phyloP scores from a whole-genome alignment of 2,797 vertebrate genomes.

The Spheniscus humboldti region DNA sequence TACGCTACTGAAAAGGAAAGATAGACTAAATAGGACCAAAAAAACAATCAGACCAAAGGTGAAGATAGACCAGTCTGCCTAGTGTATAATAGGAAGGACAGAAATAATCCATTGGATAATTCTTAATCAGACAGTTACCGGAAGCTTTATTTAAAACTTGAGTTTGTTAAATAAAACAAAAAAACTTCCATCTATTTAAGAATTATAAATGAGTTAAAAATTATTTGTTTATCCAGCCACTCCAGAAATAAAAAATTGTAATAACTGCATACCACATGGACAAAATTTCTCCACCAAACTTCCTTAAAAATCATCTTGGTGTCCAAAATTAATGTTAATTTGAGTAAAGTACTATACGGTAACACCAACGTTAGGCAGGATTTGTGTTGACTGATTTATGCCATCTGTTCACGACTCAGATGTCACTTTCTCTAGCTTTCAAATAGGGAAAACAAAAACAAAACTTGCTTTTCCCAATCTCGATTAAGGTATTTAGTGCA shows the following conservation, averaged over 20 bases:
- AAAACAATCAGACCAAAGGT: background rate
- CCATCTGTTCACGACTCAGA: constrained; percentile 32
- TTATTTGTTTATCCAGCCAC: background rate
- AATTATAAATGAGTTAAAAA: background rate
- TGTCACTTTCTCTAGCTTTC: constrained; percentile 16
- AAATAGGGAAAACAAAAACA: background rate
- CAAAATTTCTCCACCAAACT: background rate
- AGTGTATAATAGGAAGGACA: background rate
- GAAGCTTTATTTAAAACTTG: background rate
- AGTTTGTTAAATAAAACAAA: background rate
- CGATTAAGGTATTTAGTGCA: background rate
- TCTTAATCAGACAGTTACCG: background rate
- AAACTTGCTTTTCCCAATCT: background rate
- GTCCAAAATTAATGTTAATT: background rate
- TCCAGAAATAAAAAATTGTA: background rate
- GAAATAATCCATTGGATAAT: background rate
- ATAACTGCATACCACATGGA: background rate
- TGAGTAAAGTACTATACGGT: background rate
- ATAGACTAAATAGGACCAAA: background rate
- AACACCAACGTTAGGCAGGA: background rate
- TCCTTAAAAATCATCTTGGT: background rate
- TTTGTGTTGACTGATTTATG: constrained; percentile 35
- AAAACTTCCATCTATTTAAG: background rate
- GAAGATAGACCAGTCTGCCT: background rate
- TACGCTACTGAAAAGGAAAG: background rate